A percentile compares a stretch with the other conserved stretches of the same genome.
Evolutionary conservation across 1,140 invertebrate species (phyloP).

Genomic region (Cherax destructor): DNA sequence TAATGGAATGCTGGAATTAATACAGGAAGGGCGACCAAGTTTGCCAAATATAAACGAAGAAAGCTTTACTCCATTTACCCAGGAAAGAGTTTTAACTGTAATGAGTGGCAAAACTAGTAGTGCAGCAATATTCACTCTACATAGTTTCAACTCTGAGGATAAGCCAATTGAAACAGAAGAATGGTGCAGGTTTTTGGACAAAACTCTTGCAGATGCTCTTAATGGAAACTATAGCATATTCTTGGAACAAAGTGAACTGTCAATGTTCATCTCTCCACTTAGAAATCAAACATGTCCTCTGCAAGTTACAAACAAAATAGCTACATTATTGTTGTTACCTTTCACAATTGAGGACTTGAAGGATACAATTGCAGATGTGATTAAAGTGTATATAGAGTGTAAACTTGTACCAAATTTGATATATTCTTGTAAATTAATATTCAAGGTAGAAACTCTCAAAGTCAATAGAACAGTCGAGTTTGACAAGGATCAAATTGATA

Average conservation of each 20-base stretch:
- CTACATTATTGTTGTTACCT: constrained; percentile 73
- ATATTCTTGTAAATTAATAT: constrained; percentile 73
- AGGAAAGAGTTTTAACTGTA: constrained; percentile 50
- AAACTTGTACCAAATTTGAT: constrained; percentile 74
- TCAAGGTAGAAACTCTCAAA: constrained; percentile 67
- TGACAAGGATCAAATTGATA: constrained; percentile 79
- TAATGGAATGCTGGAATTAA: constrained; percentile 46
- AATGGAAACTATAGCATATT: constrained; percentile 67
- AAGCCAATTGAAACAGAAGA: constrained; percentile 87
- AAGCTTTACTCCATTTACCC: constrained; percentile 60
- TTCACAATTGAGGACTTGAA: constrained; percentile 70
- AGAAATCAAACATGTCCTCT: constrained; percentile 73
- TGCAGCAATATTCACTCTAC: constrained; percentile 71
- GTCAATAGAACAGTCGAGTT: constrained; percentile 65
- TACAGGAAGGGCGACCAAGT: constrained; percentile 63
- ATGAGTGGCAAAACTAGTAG: constrained; percentile 70
- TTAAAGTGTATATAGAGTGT: constrained; percentile 73
- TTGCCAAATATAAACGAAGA: constrained; percentile 70
- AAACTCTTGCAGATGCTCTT: constrained; percentile 74
- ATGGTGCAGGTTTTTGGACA: constrained; percentile 84
- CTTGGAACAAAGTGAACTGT: constrained; percentile 69
- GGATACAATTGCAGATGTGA: constrained; percentile 58
- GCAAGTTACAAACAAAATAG: constrained; percentile 74
- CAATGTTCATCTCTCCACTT: constrained; percentile 73
- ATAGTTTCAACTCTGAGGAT: constrained; percentile 72